Percentiles rank a stretch among this genome's conserved stretches.
Evolutionary conservation across 2,797 vertebrate species (phyloP).

Genomic region (Emys orbicularis): DNA sequence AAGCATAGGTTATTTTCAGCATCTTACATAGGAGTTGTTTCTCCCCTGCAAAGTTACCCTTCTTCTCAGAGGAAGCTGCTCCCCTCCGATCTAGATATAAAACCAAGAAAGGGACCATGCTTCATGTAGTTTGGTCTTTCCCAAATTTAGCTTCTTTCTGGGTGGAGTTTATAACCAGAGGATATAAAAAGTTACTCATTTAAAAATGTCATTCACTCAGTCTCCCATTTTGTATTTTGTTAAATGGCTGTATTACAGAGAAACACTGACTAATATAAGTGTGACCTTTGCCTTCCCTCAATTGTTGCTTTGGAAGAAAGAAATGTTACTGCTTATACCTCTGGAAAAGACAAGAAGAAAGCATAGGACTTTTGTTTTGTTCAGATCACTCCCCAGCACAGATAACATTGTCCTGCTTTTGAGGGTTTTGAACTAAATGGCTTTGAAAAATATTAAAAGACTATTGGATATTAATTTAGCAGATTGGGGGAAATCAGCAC

Average conservation of each 20-base stretch:
- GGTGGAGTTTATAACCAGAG: not conserved
- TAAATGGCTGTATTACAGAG: not conserved
- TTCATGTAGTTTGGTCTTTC: not conserved
- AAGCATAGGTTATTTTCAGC: not conserved
- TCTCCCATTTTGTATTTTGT: not conserved
- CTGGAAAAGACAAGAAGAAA: not conserved
- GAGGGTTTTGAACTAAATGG: not conserved
- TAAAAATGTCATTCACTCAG: not conserved
- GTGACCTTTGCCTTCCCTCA: not conserved
- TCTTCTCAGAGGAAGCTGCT: not conserved
- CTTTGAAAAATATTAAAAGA: not conserved
- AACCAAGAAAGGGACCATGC: not conserved
- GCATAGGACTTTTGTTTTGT: not conserved
- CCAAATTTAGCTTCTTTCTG: not conserved
- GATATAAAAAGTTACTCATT: not conserved
- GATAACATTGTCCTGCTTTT: not conserved
- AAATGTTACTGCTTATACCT: not conserved
- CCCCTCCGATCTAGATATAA: not conserved
- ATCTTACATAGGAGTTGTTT: not conserved
- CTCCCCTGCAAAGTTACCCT: not conserved
- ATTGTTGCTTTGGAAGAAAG: not conserved
- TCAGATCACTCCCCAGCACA: not conserved
- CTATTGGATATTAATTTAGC: not conserved
- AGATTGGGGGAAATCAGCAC: not conserved
- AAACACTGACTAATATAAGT: not conserved